A percentile compares a stretch with the other conserved stretches of the same genome.
These are phyloP conservation scores for Ranitomeya variabilis DNA, from an alignment of 2,113 vertebrate species.

Conservation along the genomic window DNA sequence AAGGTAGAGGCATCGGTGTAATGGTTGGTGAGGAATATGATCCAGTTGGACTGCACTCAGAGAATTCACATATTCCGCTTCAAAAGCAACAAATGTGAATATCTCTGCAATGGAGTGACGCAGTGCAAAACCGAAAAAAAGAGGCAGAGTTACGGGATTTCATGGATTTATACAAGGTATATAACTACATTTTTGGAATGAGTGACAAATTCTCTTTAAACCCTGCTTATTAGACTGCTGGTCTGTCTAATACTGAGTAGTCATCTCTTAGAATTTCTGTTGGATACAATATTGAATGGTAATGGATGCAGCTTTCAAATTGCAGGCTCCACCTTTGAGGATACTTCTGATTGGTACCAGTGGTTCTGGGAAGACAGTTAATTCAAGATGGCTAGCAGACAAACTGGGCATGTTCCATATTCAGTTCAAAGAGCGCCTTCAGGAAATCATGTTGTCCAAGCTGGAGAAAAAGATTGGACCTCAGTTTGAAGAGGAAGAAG, in stretches of 20 bases:
- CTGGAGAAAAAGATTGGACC: conserved; percentile 73
- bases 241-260: not conserved
- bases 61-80: too few relatives aligned
- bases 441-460: conserved; percentile 84
- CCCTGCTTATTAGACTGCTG: too few relatives aligned
- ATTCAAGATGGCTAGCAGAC: conserved; percentile 79
- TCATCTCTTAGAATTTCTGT: not conserved
- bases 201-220: too few relatives aligned
- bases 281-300: not conserved
- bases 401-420: conserved; percentile 89
- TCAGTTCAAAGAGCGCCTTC: conserved; percentile 87
- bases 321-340: conserved; percentile 85
- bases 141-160: too few relatives aligned
- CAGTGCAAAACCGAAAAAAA: too few relatives aligned
- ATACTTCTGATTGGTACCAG: conserved; percentile 80
- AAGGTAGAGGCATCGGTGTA: too few relatives aligned
- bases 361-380: conserved; percentile 85
- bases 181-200: too few relatives aligned
- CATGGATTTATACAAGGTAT: too few relatives aligned
- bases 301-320: not conserved
- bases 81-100: too few relatives aligned
- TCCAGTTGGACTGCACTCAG: too few relatives aligned
- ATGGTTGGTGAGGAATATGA: too few relatives aligned
- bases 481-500: conserved; percentile 76
- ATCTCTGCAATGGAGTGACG: too few relatives aligned